Conservation (phyloP, 2,113 vertebrate species). For the Hemicordylus capensis region DNA sequence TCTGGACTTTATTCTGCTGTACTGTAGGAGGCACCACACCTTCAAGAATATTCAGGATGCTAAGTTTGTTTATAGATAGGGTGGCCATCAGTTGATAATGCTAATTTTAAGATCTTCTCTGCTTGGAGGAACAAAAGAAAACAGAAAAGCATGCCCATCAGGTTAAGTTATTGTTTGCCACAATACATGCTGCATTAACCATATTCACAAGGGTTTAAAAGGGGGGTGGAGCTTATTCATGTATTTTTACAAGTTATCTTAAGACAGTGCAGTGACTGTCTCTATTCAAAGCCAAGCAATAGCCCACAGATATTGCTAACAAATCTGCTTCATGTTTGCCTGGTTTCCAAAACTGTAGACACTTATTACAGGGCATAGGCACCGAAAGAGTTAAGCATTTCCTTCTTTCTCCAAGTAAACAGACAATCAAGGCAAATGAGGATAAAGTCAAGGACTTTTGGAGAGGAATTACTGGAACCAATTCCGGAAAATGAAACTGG, state of each 20-base stretch:
- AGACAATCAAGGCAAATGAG: conserved; percentile 28
- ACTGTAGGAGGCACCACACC: neutral
- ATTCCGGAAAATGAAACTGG: conserved; percentile 62
- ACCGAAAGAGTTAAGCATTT: conserved; percentile 34
- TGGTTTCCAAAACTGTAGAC: neutral
- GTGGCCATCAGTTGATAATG: neutral
- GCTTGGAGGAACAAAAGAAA: neutral
- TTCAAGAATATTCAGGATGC: neutral
- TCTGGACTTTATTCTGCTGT: neutral
- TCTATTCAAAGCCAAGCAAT: neutral
- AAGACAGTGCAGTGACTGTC: neutral
- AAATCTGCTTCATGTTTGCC: neutral
- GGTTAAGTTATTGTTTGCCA: neutral
- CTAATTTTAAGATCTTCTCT: neutral
- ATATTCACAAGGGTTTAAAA: neutral
- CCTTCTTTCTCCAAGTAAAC: conserved; percentile 45
- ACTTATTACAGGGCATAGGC: neutral
- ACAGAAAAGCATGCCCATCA: neutral
- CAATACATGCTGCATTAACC: neutral
- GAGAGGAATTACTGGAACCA: conserved; percentile 52
- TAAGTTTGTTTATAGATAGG: neutral
- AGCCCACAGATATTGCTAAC: neutral
- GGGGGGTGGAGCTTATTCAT: neutral
- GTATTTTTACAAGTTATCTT: neutral
- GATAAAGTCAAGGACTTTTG: conserved; percentile 52